A percentile compares a stretch with the other conserved stretches of the same genome.
These are phyloP conservation scores for Brachionus rubens DNA, from an alignment of 1,140 invertebrate species.

Conservation along the genomic window DNA sequence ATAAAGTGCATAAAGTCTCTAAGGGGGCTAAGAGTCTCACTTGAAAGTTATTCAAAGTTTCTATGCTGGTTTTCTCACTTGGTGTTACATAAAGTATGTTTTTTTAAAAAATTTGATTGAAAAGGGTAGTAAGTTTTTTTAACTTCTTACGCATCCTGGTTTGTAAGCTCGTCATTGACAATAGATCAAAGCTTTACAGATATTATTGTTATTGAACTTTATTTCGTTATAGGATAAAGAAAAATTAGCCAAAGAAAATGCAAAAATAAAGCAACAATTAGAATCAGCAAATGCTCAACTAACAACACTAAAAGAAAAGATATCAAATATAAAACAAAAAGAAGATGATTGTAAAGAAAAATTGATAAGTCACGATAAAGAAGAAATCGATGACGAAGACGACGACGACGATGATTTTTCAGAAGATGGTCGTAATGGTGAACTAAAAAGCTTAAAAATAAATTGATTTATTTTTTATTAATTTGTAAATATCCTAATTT, in stretches of 20 bases:
- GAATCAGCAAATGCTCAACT: neutral
- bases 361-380: neutral
- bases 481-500: neutral
- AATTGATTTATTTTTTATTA: neutral
- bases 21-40: no score
- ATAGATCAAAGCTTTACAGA: no score
- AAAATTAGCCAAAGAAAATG: neutral
- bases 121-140: no score
- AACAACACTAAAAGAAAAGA: neutral
- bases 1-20: no score
- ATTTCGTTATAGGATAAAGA: neutral
- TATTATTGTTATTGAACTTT: no score
- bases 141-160: no score
- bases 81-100: no score
- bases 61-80: no score
- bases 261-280: neutral
- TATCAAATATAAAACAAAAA: constrained; percentile 19
- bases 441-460: neutral
- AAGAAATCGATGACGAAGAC: neutral
- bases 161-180: no score
- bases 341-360: no score
- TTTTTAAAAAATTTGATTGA: no score
- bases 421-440: constrained; percentile 13
- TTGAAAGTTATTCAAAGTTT: no score
- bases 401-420: neutral